Evolutionary conservation across 2,888 invertebrate species (phyloP).

Genomic region (Drosophila cognata): DNA sequence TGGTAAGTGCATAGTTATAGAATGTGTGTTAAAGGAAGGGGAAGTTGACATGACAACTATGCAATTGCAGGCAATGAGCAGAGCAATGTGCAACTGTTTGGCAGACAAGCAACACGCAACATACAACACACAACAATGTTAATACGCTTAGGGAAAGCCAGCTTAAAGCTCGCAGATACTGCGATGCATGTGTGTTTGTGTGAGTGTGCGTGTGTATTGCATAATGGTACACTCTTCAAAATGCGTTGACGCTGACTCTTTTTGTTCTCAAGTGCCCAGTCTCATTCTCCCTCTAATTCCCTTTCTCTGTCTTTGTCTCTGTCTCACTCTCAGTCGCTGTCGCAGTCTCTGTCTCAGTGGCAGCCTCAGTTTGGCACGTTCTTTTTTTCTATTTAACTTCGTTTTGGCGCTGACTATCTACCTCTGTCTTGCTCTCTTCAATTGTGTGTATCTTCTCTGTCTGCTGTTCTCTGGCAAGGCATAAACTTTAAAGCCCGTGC

Average conservation of each 20-base stretch:
- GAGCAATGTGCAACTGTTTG: constrained; percentile 46
- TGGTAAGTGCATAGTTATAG: background rate
- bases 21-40: constrained; percentile 15
- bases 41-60: constrained; percentile 35
- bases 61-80: constrained; percentile 52
- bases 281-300: constrained; percentile 16
- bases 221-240: constrained; percentile 65
- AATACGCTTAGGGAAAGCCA: constrained; percentile 66
- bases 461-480: constrained; percentile 14
- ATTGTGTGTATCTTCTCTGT: background rate
- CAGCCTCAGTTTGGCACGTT: background rate
- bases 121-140: constrained; percentile 26
- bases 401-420: constrained; percentile 17
- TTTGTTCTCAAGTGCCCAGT: constrained; percentile 60
- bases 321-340: constrained; percentile 14
- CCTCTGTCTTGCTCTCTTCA: background rate
- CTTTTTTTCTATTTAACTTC: constrained; percentile 22
- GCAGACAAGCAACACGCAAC: constrained; percentile 28
- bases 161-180: constrained; percentile 52
- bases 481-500: constrained; percentile 39
- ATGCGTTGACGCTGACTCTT: constrained; percentile 67
- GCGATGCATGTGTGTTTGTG: background rate
- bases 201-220: constrained; percentile 37
- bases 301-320: constrained; percentile 7
- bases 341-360: background rate